Conservation (phyloP, 2,888 invertebrate genomes). For the Neria commutata region DNA sequence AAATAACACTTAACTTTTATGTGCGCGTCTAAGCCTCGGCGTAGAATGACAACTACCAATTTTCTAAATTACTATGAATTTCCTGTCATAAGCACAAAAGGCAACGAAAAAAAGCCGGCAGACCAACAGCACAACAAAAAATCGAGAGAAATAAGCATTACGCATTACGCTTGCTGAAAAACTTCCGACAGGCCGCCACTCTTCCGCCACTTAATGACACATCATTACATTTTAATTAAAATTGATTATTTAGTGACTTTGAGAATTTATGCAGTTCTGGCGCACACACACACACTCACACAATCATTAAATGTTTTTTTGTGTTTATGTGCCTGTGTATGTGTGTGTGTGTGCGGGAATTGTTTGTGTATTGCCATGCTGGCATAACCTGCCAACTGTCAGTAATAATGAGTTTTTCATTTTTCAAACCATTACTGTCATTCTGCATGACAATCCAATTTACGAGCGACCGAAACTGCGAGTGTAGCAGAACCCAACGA, state of each 20-base stretch:
- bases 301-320: not conserved
- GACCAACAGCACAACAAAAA: too few relatives aligned
- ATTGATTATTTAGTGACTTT: slow-evolving; percentile 19
- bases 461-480: too few relatives aligned
- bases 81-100: too few relatives aligned
- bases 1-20: too few relatives aligned
- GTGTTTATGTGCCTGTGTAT: too few relatives aligned
- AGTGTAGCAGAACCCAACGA: too few relatives aligned
- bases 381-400: slow-evolving; percentile 6
- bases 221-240: slow-evolving; percentile 16
- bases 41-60: too few relatives aligned
- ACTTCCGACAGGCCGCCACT: not conserved
- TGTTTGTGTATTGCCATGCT: not conserved
- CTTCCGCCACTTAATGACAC: slow-evolving; percentile 8
- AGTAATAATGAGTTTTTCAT: slow-evolving; percentile 15
- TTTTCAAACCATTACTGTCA: slow-evolving; percentile 16
- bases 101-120: too few relatives aligned
- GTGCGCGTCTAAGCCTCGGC: too few relatives aligned
- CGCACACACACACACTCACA: not conserved
- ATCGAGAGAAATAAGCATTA: too few relatives aligned
- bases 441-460: slow-evolving; percentile 14
- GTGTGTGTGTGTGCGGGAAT: too few relatives aligned
- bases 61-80: too few relatives aligned
- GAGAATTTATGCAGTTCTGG: slow-evolving; percentile 12
- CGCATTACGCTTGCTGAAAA: not conserved